These are phyloP conservation scores for Perodicticus potto DNA, from an alignment of 2,797 vertebrate species.

Conservation along the genomic window DNA sequence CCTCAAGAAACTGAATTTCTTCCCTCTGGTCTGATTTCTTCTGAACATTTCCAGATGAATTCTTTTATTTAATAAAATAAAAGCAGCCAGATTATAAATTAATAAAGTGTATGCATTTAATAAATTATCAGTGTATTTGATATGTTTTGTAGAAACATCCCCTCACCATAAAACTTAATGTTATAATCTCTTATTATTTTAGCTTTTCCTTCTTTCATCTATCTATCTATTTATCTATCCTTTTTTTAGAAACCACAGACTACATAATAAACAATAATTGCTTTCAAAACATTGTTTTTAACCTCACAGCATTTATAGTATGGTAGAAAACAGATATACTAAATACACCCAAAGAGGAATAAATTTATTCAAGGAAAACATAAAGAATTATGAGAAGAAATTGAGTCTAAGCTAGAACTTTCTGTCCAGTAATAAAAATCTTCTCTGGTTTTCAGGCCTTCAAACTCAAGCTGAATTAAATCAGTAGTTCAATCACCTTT, in stretches of 20 bases:
- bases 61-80: background rate
- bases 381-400: background rate
- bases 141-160: background rate
- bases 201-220: background rate
- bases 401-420: background rate
- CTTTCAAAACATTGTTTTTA: background rate
- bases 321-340: background rate
- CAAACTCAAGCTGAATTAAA: no score
- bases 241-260: background rate
- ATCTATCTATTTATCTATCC: background rate
- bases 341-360: background rate
- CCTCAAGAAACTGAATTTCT: background rate
- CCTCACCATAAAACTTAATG: background rate
- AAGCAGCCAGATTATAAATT: background rate
- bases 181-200: background rate
- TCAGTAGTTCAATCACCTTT: background rate
- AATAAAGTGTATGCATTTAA: background rate
- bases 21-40: background rate
- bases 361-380: background rate
- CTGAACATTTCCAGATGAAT: constrained; percentile 21
- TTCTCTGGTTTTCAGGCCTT: no score
- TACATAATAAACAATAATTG: background rate
- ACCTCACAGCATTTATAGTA: background rate
- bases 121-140: background rate
- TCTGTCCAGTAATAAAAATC: background rate